Base-by-base conservation (phyloP, 2,797 vertebrate genomes). In the Alfaro cultratus region DNA sequence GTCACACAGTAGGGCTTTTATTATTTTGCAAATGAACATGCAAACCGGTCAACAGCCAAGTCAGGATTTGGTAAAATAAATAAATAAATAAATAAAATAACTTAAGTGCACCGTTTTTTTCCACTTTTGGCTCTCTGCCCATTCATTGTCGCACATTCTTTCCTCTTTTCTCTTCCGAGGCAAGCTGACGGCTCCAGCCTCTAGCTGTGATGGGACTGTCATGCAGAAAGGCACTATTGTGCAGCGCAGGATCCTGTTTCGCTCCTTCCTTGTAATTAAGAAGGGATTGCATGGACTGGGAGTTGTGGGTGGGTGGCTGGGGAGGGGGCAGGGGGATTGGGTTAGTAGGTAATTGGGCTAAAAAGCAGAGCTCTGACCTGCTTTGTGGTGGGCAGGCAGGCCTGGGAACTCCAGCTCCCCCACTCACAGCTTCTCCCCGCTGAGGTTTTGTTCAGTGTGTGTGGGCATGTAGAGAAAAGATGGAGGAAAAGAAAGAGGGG, bases 181-280 rank as follows among this genome's bases (percentile, higher is more conserved):
- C 82, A 53, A 83, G 82, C 86, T 85, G 91, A 88, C 77, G 8
- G 26, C 83, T 79, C 86, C 86, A 83, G 75, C 75, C 76, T 87
- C 67, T 84, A 49, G 88, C 93, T 80, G 86, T 93, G 93, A 94
- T 94, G 93, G 86, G 91, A 94, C 94, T 91, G 95, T 95, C 93
- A 93, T 93, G 93, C 94, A 95, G 95, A 96, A 96, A 95, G 95
- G 94, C 93, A 93, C 93, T 81, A 94, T 96, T 96, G 95, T 95
- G 85, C 91, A 53, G 88, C 57, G 53, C 88, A 80, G 90, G 93
- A 94, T 96, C 94, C 83, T 79, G 89, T 95, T 96, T 96, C 95
- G 92, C 82, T 89, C 85, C 88, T 93, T 93, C 89, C 91, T 92
- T 95, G 94, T 95, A 95, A 95, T 96, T 96, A 95, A 95, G 94